phyloP scores from a whole-genome alignment of 2,888 invertebrate species.

The Esperia sulphurella region DNA sequence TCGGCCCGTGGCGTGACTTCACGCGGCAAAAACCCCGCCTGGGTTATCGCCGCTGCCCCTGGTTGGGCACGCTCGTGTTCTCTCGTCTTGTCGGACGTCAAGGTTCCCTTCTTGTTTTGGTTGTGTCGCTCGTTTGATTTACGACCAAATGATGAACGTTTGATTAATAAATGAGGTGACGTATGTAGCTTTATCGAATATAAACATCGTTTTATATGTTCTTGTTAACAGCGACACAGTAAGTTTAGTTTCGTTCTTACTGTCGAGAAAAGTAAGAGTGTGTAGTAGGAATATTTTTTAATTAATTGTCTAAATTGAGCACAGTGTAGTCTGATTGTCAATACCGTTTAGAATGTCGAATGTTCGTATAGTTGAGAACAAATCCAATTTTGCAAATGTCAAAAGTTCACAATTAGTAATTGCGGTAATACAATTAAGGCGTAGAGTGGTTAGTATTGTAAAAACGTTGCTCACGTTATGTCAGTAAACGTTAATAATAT shows the following conservation, averaged over 20 bases:
- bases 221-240: too few species aligned
- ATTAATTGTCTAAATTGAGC: not conserved
- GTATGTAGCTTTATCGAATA: too few species aligned
- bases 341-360: not conserved
- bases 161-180: too few species aligned
- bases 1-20: slow-evolving; percentile 30
- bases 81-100: not conserved
- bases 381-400: not conserved
- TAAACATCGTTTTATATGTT: too few species aligned
- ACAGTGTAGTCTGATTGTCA: not conserved
- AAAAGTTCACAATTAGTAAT: not conserved
- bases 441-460: slow-evolving; percentile 7
- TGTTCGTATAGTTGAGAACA: not conserved
- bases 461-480: slow-evolving; percentile 25
- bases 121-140: not conserved
- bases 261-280: too few species aligned
- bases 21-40: slow-evolving; percentile 26
- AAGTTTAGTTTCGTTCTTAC: too few species aligned
- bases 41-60: slow-evolving; percentile 30
- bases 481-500: slow-evolving; percentile 44
- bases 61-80: not conserved
- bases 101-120: not conserved
- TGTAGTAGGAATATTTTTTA: not conserved
- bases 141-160: too few species aligned
- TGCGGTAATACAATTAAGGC: not conserved